Evolutionary conservation across 2,113 vertebrate genomes (phyloP).

Genomic region (Nycticryphes semicollaris): DNA sequence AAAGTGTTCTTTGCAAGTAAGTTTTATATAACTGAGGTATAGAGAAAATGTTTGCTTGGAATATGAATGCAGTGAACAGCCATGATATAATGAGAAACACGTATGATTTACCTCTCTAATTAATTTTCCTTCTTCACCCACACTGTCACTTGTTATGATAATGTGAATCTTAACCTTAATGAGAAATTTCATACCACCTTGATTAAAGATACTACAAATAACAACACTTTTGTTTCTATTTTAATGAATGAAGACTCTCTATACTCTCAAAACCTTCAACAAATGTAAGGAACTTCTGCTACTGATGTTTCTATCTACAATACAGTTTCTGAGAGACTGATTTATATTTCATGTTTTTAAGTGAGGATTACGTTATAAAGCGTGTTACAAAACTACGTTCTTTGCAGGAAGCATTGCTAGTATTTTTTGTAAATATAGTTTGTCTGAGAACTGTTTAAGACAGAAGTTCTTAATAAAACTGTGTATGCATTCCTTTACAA

Average conservation of each 20-base stretch:
- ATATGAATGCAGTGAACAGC: not conserved
- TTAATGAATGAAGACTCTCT: not conserved
- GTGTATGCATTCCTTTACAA: not conserved
- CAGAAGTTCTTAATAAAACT: not conserved
- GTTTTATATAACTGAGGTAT: not conserved
- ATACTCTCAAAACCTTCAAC: not conserved
- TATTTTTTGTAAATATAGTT: not conserved
- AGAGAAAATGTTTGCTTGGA: not conserved
- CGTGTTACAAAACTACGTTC: not conserved
- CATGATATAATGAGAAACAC: not conserved
- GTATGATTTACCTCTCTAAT: not conserved
- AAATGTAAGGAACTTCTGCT: not conserved
- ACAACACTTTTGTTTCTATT: not conserved
- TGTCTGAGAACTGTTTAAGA: not conserved
- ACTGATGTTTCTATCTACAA: not conserved
- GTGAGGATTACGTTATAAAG: not conserved
- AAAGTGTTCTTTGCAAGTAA: not conserved
- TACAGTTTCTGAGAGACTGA: not conserved
- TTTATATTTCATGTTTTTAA: slow-evolving; percentile 35
- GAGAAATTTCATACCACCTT: slow-evolving; percentile 19
- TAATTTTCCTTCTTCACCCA: slow-evolving; percentile 10
- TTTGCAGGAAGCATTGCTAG: not conserved
- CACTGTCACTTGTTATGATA: not conserved
- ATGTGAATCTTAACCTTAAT: slow-evolving; percentile 13
- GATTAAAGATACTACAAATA: not conserved